phyloP scores from a whole-genome alignment of 2,113 vertebrate genomes.

The Vimba vimba region DNA sequence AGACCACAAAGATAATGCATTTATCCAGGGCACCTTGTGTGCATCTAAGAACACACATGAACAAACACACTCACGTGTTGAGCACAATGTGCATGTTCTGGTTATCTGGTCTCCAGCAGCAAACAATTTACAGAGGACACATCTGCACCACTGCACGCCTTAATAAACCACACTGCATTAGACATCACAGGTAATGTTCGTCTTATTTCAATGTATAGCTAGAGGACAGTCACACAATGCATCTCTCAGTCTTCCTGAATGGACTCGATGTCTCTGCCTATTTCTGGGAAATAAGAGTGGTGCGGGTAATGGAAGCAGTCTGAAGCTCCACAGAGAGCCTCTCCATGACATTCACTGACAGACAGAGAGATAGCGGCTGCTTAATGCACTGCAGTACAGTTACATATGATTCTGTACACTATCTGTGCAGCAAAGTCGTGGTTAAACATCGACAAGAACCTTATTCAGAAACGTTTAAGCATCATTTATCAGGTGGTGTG shows the following conservation, averaged over 20 bases:
- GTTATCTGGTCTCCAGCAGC: neutral
- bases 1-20: neutral
- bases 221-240: slow-evolving; percentile 1
- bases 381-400: neutral
- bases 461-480: neutral
- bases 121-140: neutral
- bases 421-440: neutral
- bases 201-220: neutral
- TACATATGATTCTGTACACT: neutral
- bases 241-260: neutral
- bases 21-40: neutral
- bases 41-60: neutral
- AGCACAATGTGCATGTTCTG: neutral
- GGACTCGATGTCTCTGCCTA: neutral
- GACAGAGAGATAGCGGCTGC: neutral
- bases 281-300: neutral
- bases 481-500: neutral
- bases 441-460: neutral
- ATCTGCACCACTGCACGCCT: neutral
- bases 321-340: slow-evolving; percentile 23
- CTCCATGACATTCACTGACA: slow-evolving; percentile 11
- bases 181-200: neutral
- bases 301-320: slow-evolving; percentile 7
- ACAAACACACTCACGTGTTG: neutral
- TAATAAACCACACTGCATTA: neutral